Conservation (phyloP, 2,888 invertebrate genomes). For the Zhuqinia jingwanae region DNA sequence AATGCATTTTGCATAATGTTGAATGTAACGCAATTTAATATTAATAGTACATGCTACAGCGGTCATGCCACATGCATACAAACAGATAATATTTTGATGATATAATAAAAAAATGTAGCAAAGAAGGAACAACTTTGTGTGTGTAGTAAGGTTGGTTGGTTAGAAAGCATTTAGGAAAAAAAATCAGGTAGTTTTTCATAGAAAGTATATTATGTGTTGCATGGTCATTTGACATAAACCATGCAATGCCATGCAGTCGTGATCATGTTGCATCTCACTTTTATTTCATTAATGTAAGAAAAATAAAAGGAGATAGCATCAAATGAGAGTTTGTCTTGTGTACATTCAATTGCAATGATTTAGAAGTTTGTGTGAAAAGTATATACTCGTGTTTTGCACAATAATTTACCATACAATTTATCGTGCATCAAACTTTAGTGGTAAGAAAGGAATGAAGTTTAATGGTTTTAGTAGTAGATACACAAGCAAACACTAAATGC, state of each 20-base stretch:
- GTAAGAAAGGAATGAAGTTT: slow-evolving; percentile 47
- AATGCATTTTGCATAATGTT: background rate
- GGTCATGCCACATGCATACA: slow-evolving; percentile 1
- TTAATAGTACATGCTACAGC: background rate
- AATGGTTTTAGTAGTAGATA: too few species aligned
- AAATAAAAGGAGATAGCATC: too few species aligned
- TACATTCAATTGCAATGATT: too few species aligned
- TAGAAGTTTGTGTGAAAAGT: too few species aligned
- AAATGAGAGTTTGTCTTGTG: too few species aligned
- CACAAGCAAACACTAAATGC: background rate
- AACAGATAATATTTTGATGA: too few species aligned
- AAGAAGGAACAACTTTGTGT: slow-evolving; percentile 20
- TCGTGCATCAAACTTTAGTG: background rate
- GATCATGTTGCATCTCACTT: background rate
- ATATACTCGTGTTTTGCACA: background rate
- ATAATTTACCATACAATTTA: background rate
- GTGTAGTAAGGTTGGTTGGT: slow-evolving; percentile 21
- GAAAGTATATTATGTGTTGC: background rate
- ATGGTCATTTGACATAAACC: background rate
- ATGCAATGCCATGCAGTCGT: background rate
- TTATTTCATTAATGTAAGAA: too few species aligned
- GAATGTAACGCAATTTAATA: background rate
- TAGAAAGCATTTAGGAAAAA: slow-evolving; percentile 45
- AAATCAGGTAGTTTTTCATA: slow-evolving; percentile 13
- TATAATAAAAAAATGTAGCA: slow-evolving; percentile 20